Conservation (phyloP, 92 coral and sea anemone species). For the Porites divaricata region DNA sequence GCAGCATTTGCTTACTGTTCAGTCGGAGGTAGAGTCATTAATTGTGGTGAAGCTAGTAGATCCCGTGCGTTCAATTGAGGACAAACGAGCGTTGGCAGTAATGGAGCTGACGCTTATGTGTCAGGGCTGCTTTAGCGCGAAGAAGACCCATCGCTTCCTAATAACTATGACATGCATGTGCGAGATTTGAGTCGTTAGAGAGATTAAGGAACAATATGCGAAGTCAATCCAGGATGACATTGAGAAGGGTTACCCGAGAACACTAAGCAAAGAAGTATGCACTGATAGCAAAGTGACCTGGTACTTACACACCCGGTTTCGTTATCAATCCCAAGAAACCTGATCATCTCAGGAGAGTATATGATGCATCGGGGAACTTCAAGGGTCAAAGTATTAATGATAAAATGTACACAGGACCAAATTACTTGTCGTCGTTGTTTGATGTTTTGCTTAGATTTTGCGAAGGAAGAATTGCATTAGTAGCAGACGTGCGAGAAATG, state of each 20-base stretch:
- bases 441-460: slow-evolving; percentile 49
- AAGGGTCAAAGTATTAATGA: no score
- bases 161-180: slow-evolving; percentile 9
- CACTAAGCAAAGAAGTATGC: slow-evolving; percentile 24
- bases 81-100: not conserved
- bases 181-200: no score
- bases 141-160: slow-evolving; percentile 12
- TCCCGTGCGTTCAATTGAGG: no score
- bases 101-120: not conserved
- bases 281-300: slow-evolving; percentile 13
- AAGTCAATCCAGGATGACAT: slow-evolving; percentile 54
- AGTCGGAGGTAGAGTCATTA: slow-evolving; percentile 17
- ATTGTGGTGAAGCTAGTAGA: no score
- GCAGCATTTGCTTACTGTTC: not conserved
- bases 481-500: slow-evolving; percentile 30
- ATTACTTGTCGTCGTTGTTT: not conserved
- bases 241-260: slow-evolving; percentile 38
- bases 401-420: no score
- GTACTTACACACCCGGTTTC: slow-evolving; percentile 23
- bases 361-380: no score
- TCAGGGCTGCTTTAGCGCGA: slow-evolving; percentile 38
- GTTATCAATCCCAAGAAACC: slow-evolving; percentile 48
- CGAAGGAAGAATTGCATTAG: slow-evolving; percentile 26
- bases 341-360: not conserved
- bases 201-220: slow-evolving; percentile 21